Percentiles rank a stretch among this genome's conserved stretches.
Conservation (phyloP, 1,140 invertebrate genomes). For the Bombus pyrosoma region DNA sequence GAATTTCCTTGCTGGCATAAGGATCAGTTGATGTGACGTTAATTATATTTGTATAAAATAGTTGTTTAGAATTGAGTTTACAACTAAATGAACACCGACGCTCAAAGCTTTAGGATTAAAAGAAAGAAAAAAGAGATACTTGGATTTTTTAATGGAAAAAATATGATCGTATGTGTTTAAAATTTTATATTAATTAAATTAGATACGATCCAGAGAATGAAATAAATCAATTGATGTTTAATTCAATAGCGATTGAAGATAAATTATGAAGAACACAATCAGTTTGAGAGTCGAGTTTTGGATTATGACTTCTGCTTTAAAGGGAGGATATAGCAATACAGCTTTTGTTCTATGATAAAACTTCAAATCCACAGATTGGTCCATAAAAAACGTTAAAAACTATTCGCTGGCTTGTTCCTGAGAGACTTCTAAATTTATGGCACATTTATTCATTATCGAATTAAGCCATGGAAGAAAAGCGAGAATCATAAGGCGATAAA, state of each 20-base stretch:
- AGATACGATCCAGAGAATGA: neutral
- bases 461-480: neutral
- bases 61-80: too few relatives aligned
- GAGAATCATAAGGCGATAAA: neutral
- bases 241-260: neutral
- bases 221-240: neutral
- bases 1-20: neutral
- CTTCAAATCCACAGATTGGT: slow-evolving; percentile 5
- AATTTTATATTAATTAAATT: neutral
- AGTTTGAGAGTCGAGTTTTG: neutral
- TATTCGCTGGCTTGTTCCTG: neutral
- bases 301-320: neutral
- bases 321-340: neutral
- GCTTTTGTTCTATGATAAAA: slow-evolving; percentile 5
- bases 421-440: slow-evolving; percentile 2
- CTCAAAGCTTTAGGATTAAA: too few relatives aligned
- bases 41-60: too few relatives aligned
- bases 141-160: neutral
- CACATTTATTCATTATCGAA: neutral
- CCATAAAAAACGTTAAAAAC: neutral
- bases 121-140: too few relatives aligned
- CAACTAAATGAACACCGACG: too few relatives aligned
- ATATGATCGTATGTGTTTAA: neutral
- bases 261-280: neutral
- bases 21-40: too few relatives aligned